phyloP scores from a whole-genome alignment of 2,113 vertebrate species.

The Argyrosomus japonicus region DNA sequence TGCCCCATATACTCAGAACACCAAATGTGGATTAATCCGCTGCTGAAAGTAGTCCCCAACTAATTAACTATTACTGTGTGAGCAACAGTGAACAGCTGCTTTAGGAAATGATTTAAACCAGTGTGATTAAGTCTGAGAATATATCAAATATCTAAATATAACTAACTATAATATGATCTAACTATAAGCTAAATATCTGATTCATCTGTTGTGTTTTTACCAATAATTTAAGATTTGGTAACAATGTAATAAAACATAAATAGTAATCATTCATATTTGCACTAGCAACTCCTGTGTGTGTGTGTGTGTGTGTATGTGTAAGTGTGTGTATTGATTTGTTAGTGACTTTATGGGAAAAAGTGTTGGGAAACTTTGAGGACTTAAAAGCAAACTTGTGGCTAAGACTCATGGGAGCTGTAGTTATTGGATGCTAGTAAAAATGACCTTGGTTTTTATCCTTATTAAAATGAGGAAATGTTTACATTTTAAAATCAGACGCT shows the following conservation, averaged over 20 bases:
- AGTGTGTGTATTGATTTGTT: slow-evolving; percentile 39
- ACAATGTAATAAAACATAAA: neutral
- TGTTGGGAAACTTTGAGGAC: neutral
- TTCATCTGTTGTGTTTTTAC: neutral
- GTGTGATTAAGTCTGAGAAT: too few relatives aligned
- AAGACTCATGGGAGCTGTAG: slow-evolving; percentile 30
- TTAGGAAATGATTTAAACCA: neutral
- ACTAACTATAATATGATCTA: too few relatives aligned
- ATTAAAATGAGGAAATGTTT: neutral
- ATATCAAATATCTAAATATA: too few relatives aligned
- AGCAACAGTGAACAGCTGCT: neutral
- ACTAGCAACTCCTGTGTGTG: neutral
- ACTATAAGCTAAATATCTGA: too few relatives aligned
- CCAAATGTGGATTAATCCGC: neutral
- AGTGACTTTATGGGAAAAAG: neutral
- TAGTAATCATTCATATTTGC: neutral
- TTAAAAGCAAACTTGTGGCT: neutral
- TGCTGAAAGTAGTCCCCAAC: neutral
- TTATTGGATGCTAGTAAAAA: neutral
- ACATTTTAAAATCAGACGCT: neutral
- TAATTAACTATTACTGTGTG: neutral
- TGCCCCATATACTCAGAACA: neutral
- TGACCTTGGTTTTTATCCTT: neutral
- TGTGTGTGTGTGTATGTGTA: neutral
- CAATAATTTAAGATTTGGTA: neutral